Percentiles rank a stretch among this genome's conserved stretches.
phyloP scores from a whole-genome alignment of 2,888 invertebrate genomes.

The Apodemia mormo region DNA sequence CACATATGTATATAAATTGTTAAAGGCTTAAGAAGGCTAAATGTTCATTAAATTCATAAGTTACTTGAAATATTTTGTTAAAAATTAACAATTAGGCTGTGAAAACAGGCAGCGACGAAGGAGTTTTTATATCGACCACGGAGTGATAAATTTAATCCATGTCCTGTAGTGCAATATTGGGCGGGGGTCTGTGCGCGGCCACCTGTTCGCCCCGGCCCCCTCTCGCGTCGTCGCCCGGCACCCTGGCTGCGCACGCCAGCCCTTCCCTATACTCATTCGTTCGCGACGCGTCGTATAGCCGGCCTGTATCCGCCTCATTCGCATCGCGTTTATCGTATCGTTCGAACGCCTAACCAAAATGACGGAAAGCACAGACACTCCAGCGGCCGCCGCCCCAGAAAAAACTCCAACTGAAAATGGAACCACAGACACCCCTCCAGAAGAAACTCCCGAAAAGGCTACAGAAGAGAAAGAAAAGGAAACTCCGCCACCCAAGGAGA shows the following conservation, averaged over 20 bases:
- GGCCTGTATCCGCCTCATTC: slow-evolving; percentile 67
- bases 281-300: slow-evolving; percentile 76
- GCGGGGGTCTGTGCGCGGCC: slow-evolving; percentile 55
- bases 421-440: slow-evolving; percentile 71
- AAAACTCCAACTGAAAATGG: slow-evolving; percentile 81
- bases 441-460: slow-evolving; percentile 77
- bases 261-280: slow-evolving; percentile 76
- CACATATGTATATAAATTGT: too few species aligned
- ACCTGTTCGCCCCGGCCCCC: slow-evolving; percentile 61
- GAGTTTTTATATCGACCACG: slow-evolving; percentile 60
- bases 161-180: slow-evolving; percentile 64
- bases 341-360: slow-evolving; percentile 57
- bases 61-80: too few species aligned
- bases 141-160: slow-evolving; percentile 74
- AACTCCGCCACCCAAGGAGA: slow-evolving; percentile 86
- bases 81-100: slow-evolving; percentile 17
- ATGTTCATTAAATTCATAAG: too few species aligned
- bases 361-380: slow-evolving; percentile 79
- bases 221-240: slow-evolving; percentile 41
- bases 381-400: slow-evolving; percentile 77
- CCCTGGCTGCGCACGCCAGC: slow-evolving; percentile 65
- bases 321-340: slow-evolving; percentile 61
- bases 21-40: too few species aligned
- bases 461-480: slow-evolving; percentile 81
- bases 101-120: slow-evolving; percentile 45